phyloP scores from a whole-genome alignment of 2,113 vertebrate species.

The Ancistrus triradiatus region DNA sequence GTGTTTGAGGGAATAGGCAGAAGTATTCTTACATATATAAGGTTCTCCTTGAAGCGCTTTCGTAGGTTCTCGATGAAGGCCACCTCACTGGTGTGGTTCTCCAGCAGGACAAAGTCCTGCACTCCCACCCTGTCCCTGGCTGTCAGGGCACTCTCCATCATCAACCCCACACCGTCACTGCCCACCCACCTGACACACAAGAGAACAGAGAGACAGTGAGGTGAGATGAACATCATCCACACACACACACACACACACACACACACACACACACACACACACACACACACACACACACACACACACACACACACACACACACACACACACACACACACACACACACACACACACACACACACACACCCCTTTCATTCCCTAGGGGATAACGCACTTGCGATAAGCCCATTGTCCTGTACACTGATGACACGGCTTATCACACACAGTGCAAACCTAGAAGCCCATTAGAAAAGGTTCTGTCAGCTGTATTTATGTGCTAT shows the following conservation, averaged over 20 bases:
- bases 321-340: too few relatives aligned
- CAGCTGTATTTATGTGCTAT: too few relatives aligned
- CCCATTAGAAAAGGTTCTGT: too few relatives aligned
- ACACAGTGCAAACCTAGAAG: too few relatives aligned
- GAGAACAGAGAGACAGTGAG: neutral
- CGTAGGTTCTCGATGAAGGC: conserved; percentile 95
- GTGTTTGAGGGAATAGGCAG: too few relatives aligned
- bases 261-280: neutral
- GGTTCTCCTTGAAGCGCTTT: conserved; percentile 94
- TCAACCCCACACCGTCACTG: conserved; percentile 82
- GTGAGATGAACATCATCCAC: neutral
- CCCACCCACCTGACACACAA: conserved; percentile 73
- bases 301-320: conserved; percentile 17
- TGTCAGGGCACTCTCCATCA: conserved; percentile 96
- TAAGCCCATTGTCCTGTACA: too few relatives aligned
- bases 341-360: too few relatives aligned
- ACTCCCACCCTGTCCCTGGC: conserved; percentile 95
- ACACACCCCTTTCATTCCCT: too few relatives aligned
- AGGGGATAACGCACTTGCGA: too few relatives aligned
- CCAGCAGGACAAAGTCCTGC: conserved; percentile 95
- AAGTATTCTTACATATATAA: conserved; percentile 96
- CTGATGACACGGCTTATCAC: too few relatives aligned
- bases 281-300: neutral
- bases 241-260: neutral
- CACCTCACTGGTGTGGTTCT: conserved; percentile 94